Evolutionary conservation across 2,113 vertebrate species (phyloP).

Genomic region (Ciconia stormi): DNA sequence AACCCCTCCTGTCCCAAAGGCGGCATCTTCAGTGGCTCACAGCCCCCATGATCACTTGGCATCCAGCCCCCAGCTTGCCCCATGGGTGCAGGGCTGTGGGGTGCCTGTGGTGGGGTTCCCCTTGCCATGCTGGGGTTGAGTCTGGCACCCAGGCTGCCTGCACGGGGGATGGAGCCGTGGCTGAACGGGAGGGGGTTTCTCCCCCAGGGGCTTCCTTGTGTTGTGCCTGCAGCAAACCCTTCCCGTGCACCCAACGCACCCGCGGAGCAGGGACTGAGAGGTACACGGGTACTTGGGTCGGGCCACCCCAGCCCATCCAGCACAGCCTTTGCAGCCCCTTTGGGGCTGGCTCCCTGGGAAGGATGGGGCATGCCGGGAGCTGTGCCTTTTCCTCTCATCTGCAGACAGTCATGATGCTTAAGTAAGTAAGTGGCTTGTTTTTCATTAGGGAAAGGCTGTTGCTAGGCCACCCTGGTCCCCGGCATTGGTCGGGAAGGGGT

Average conservation of each 20-base stretch:
- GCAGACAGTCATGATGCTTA: slow-evolving; percentile 31
- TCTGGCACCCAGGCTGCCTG: background rate
- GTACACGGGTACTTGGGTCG: accelerated
- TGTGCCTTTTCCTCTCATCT: background rate
- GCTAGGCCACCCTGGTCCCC: slow-evolving; percentile 61
- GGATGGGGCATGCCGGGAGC: background rate
- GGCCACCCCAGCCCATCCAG: background rate
- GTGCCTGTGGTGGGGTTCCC: accelerated
- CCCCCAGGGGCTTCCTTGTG: background rate
- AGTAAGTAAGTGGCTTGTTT: slow-evolving; percentile 51
- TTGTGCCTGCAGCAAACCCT: background rate
- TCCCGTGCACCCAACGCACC: accelerated
- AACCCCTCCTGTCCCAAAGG: background rate
- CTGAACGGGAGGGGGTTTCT: background rate
- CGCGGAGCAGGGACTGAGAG: accelerated
- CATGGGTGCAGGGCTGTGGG: background rate
- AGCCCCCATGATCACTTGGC: background rate
- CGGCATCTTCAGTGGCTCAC: background rate
- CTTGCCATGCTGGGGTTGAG: background rate
- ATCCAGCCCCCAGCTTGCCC: background rate
- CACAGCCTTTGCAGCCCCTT: background rate
- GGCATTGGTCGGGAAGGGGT: slow-evolving; percentile 7
- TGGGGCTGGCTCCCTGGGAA: background rate
- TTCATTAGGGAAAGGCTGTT: slow-evolving; percentile 67
- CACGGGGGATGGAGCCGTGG: background rate